Conservation (phyloP, 2,797 vertebrate genomes). For the Pangasius djambal region DNA sequence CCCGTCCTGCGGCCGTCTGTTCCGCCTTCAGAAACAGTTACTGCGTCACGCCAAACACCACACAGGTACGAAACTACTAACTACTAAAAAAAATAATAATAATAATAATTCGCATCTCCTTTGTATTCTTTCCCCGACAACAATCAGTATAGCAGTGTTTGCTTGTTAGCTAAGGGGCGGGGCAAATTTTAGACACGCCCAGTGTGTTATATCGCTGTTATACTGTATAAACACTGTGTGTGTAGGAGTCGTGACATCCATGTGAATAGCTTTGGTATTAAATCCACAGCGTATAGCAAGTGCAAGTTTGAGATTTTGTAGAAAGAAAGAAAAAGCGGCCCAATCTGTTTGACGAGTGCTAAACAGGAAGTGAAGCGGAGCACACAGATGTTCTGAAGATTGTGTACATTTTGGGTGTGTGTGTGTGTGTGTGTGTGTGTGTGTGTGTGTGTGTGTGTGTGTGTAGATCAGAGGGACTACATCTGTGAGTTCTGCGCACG, state of each 20-base stretch:
- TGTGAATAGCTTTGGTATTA: not conserved
- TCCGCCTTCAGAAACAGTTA: constrained; percentile 96
- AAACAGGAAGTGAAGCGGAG: not conserved
- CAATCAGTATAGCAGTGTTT: not conserved
- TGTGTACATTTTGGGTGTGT: not conserved
- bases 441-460: constrained; percentile 22
- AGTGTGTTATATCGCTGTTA: not conserved
- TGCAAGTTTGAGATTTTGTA: not conserved
- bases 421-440: not conserved
- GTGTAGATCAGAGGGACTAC: constrained; percentile 94
- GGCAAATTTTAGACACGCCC: not conserved
- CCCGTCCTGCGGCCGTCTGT: constrained; percentile 93
- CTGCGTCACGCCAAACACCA: constrained; percentile 97
- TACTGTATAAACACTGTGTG: not conserved
- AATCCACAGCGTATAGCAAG: not conserved
- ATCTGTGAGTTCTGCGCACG: constrained; percentile 98
- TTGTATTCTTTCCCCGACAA: not conserved
- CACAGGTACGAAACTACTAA: constrained; percentile 79
- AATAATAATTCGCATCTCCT: not conserved
- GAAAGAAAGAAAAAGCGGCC: not conserved
- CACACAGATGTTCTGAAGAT: not conserved
- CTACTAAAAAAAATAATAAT: not conserved
- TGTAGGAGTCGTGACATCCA: not conserved
- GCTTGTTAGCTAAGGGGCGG: not conserved
- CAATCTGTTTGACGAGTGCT: not conserved